phyloP scores from a whole-genome alignment of 2,113 vertebrate genomes.

The Saguinus midas region DNA sequence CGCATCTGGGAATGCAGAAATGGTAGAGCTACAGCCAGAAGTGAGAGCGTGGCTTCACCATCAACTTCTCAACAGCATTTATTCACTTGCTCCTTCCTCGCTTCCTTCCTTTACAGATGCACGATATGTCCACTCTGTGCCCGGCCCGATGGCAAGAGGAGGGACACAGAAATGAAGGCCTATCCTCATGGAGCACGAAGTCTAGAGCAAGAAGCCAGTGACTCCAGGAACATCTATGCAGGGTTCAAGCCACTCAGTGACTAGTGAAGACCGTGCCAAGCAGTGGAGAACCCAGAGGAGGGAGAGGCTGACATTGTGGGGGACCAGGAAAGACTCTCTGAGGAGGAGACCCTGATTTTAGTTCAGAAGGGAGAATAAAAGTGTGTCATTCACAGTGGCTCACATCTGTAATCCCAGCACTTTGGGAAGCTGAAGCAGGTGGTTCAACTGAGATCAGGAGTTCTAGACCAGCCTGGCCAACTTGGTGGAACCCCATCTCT shows the following conservation, averaged over 20 bases:
- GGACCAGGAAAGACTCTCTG: fast-evolving
- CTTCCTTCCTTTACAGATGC: fast-evolving
- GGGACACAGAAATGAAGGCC: fast-evolving
- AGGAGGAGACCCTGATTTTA: neutral
- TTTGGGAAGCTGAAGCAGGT: no score
- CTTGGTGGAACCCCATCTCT: no score
- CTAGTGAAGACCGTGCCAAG: neutral
- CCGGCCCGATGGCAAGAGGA: neutral
- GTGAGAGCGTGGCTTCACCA: no score
- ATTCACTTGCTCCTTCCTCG: fast-evolving
- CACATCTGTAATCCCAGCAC: no score
- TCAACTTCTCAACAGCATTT: fast-evolving
- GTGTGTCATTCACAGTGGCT: no score
- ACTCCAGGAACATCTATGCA: fast-evolving
- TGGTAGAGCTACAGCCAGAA: fast-evolving
- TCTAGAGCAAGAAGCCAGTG: neutral
- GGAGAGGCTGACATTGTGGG: neutral
- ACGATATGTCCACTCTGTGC: fast-evolving
- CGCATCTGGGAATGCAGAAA: neutral
- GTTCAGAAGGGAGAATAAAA: neutral
- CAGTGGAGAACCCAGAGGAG: neutral
- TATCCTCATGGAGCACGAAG: fast-evolving
- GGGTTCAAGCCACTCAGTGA: neutral
- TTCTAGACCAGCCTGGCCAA: no score
- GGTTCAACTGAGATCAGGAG: no score